Evolutionary conservation across 30 jellyfish, hydroid and myxozoan species (phyloP).

Genomic region (Hydra vulgaris): DNA sequence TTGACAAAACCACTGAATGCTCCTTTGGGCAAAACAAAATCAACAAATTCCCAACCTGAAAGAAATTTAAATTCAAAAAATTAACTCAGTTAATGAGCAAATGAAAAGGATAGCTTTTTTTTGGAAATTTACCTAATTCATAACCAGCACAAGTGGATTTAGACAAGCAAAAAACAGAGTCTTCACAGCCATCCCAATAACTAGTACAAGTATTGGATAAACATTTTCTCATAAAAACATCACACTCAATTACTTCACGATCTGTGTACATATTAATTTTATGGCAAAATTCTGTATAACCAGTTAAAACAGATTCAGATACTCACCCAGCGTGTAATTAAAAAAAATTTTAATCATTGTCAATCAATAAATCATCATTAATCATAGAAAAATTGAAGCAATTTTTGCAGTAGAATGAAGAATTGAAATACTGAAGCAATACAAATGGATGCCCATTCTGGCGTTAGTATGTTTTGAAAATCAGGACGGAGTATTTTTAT

Average conservation of each 20-base stretch:
- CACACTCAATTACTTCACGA: neutral
- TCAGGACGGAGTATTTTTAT: too few species aligned
- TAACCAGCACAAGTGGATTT: slow-evolving; percentile 5
- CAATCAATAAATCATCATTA: neutral
- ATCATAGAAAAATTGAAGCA: neutral
- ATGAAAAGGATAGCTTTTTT: too few species aligned
- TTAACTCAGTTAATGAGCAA: too few species aligned
- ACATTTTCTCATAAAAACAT: neutral
- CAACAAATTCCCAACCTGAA: slow-evolving; percentile 23
- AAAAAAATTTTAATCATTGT: neutral
- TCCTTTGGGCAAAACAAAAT: neutral
- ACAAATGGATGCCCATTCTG: too few species aligned
- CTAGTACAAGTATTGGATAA: neutral
- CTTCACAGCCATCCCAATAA: slow-evolving; percentile 3
- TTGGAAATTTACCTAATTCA: neutral
- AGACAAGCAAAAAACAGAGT: neutral
- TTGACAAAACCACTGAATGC: slow-evolving; percentile 14
- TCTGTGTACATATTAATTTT: neutral
- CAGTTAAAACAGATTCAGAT: neutral
- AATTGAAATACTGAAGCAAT: too few species aligned
- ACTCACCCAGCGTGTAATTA: slow-evolving; percentile 4
- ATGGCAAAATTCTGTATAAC: neutral
- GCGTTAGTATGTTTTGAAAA: too few species aligned
- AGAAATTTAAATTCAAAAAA: too few species aligned
- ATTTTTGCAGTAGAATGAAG: too few species aligned